Percentiles rank a stretch among this genome's conserved stretches.
Conservation (phyloP, 2,888 invertebrate species). For the Amphipoea lucens region DNA sequence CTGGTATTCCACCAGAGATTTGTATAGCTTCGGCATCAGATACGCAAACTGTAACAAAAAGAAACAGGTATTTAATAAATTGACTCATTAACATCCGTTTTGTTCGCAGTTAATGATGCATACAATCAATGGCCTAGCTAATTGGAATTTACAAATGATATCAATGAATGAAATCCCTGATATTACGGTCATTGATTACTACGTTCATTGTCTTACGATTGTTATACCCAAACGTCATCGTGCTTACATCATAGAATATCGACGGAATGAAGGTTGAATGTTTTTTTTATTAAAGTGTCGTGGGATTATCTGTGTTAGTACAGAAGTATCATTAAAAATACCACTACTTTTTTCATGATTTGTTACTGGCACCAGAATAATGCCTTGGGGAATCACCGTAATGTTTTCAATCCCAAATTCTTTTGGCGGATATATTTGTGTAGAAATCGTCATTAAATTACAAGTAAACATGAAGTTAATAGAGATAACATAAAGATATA, state of each 20-base stretch:
- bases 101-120: conserved; percentile 25
- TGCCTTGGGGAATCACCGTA: conserved; percentile 6
- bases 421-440: background rate
- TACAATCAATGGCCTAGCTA: conserved; percentile 34
- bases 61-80: conserved; percentile 60
- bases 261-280: conserved; percentile 44
- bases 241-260: conserved; percentile 58
- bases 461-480: conserved; percentile 27
- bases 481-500: conserved; percentile 19
- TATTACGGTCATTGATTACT: conserved; percentile 54
- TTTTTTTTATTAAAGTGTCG: conserved; percentile 44
- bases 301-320: conserved; percentile 50
- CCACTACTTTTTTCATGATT: background rate
- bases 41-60: conserved; percentile 90
- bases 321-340: conserved; percentile 21
- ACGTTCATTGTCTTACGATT: conserved; percentile 50
- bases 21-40: conserved; percentile 90
- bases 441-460: conserved; percentile 1
- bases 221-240: conserved; percentile 59
- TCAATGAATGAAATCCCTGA: conserved; percentile 56
- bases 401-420: background rate
- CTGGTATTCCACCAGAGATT: conserved; percentile 82
- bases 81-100: conserved; percentile 41
- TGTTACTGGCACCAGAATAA: conserved; percentile 4
- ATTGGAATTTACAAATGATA: conserved; percentile 58